Percentiles rank a stretch among this genome's conserved stretches.
Evolutionary conservation across 30 jellyfish, hydroid and myxozoan species (phyloP).

Genomic region (Calvadosia cruxmelitensis): DNA sequence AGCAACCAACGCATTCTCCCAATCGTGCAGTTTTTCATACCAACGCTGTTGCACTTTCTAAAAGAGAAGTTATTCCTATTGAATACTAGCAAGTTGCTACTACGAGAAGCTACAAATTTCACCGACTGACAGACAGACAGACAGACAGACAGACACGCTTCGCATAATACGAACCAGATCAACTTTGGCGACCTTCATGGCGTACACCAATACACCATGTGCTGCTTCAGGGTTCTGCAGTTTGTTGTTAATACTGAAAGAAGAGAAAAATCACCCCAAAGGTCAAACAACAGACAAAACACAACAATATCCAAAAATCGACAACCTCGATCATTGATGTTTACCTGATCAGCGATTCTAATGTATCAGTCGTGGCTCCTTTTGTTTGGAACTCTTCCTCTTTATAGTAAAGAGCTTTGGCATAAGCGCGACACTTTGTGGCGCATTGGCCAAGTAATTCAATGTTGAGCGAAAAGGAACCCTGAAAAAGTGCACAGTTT

Average conservation of each 20-base stretch:
- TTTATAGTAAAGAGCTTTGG: conserved; percentile 88
- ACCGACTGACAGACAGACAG: background rate
- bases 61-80: background rate
- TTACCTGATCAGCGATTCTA: conserved; percentile 87
- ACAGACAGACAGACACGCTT: background rate
- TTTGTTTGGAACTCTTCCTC: conserved; percentile 64
- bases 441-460: conserved; percentile 97
- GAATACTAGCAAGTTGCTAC: background rate
- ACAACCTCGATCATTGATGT: no score
- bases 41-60: conserved; percentile 94
- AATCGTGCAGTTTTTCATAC: conserved; percentile 96
- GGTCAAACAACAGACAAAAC: no score
- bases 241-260: conserved; percentile 71
- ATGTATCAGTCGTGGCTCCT: conserved; percentile 65
- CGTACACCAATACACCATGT: conserved; percentile 89
- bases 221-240: conserved; percentile 99
- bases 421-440: conserved; percentile 74
- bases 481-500: conserved; percentile 25
- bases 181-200: conserved; percentile 61
- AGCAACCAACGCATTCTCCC: conserved; percentile 92
- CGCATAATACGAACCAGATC: conserved; percentile 50
- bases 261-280: background rate
- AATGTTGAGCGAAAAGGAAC: conserved; percentile 73
- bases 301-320: no score
- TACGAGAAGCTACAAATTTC: background rate